phyloP scores from a whole-genome alignment of 2,888 invertebrate species.

The Cetonia aurata region DNA sequence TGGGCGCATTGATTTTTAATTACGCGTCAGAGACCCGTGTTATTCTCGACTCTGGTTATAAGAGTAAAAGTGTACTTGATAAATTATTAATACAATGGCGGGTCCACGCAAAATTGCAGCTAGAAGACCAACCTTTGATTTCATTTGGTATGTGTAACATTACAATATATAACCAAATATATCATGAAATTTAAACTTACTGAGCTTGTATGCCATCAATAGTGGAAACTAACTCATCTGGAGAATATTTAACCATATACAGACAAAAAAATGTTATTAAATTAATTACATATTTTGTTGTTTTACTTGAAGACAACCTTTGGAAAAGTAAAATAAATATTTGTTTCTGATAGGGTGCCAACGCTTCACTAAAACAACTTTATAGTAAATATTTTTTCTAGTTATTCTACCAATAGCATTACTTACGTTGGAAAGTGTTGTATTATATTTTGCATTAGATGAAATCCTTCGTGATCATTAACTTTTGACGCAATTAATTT shows the following conservation, averaged over 20 bases:
- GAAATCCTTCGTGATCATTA: constrained; percentile 97
- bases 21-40: too few relatives aligned
- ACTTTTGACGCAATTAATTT: constrained; percentile 95
- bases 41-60: too few relatives aligned
- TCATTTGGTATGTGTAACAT: too few relatives aligned
- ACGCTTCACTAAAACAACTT: constrained; percentile 72
- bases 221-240: constrained; percentile 79
- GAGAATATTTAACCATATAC: constrained; percentile 86
- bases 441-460: constrained; percentile 87
- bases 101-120: too few relatives aligned
- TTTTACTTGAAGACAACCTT: constrained; percentile 92
- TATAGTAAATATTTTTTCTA: constrained; percentile 36
- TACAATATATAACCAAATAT: too few relatives aligned
- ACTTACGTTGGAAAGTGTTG: constrained; percentile 85
- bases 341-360: constrained; percentile 86
- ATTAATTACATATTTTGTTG: constrained; percentile 93
- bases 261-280: constrained; percentile 92
- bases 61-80: too few relatives aligned
- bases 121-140: too few relatives aligned
- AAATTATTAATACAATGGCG: too few relatives aligned
- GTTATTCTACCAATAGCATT: not conserved
- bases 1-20: too few relatives aligned
- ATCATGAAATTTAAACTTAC: constrained; percentile 68
- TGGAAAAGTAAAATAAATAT: constrained; percentile 94
- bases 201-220: constrained; percentile 88